Evolutionary conservation across 1,140 invertebrate genomes (phyloP).

Genomic region (Bombus affinis): DNA sequence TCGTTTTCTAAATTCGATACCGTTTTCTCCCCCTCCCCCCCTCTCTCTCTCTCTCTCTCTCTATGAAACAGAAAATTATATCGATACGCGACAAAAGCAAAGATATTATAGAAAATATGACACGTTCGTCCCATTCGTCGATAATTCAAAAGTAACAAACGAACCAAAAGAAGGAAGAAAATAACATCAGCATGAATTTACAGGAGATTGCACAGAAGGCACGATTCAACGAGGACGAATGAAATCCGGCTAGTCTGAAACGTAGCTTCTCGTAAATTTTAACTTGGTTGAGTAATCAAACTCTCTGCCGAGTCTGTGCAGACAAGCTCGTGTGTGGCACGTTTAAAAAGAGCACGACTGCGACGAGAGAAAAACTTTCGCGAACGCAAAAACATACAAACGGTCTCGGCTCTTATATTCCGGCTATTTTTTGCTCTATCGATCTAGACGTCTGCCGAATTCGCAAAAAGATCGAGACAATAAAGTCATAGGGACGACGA

Average conservation of each 20-base stretch:
- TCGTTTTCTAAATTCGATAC: too few relatives aligned
- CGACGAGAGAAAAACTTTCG: background rate
- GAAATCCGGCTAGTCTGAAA: background rate
- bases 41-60: too few relatives aligned
- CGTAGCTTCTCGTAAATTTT: background rate
- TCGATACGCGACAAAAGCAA: background rate
- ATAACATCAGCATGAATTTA: background rate
- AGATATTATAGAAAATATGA: background rate
- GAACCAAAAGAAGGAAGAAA: background rate
- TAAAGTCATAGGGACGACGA: background rate
- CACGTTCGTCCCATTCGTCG: too few relatives aligned
- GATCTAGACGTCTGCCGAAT: background rate
- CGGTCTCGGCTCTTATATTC: background rate
- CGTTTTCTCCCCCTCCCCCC: too few relatives aligned
- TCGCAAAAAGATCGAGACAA: background rate
- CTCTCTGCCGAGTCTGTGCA: background rate
- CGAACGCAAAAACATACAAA: background rate
- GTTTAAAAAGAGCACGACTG: background rate
- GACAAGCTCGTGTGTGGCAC: too few relatives aligned
- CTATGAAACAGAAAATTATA: background rate
- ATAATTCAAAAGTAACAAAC: background rate
- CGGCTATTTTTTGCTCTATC: background rate
- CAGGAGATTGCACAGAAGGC: too few relatives aligned
- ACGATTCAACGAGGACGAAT: background rate
- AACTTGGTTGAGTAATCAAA: background rate